Evolutionary conservation across 2,888 invertebrate species (phyloP).

Genomic region (Pimpla rufipes): DNA sequence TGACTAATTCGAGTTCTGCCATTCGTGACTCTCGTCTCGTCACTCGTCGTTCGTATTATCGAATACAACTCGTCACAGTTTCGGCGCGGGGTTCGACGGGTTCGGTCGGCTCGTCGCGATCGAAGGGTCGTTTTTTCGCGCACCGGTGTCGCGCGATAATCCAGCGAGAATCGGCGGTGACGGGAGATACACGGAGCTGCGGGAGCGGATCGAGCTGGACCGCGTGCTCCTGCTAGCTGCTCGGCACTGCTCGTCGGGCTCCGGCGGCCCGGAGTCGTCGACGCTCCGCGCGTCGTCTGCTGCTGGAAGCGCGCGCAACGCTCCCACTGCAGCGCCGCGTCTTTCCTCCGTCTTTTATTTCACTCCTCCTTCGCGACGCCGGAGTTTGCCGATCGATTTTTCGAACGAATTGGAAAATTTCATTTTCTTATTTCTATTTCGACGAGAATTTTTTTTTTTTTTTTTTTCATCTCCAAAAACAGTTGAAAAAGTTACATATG

Average conservation of each 20-base stretch:
- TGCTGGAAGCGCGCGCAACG: constrained; percentile 59
- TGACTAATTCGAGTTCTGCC: constrained; percentile 60
- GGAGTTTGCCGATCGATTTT: no score
- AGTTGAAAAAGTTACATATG: no score
- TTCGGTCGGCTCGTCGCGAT: not conserved
- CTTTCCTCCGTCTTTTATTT: no score
- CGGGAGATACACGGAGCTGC: no score
- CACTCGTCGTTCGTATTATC: constrained; percentile 4
- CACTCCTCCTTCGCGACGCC: no score
- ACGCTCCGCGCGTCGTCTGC: constrained; percentile 54
- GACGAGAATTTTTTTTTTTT: no score
- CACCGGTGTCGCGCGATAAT: not conserved
- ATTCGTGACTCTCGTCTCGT: constrained; percentile 42
- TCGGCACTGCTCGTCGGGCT: constrained; percentile 42
- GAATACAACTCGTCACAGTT: constrained; percentile 1
- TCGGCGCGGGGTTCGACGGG: no score
- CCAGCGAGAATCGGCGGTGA: no score
- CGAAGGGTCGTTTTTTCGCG: constrained; percentile 15
- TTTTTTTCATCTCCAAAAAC: no score
- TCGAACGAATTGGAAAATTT: no score
- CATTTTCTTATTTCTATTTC: no score
- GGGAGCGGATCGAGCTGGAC: not conserved
- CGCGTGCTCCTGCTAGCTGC: constrained; percentile 45
- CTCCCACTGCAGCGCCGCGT: no score
- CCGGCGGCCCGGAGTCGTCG: constrained; percentile 9